Percentiles rank a stretch among this genome's conserved stretches.
phyloP scores from a whole-genome alignment of 1,140 invertebrate genomes.

The Caenorhabditis briggsae region DNA sequence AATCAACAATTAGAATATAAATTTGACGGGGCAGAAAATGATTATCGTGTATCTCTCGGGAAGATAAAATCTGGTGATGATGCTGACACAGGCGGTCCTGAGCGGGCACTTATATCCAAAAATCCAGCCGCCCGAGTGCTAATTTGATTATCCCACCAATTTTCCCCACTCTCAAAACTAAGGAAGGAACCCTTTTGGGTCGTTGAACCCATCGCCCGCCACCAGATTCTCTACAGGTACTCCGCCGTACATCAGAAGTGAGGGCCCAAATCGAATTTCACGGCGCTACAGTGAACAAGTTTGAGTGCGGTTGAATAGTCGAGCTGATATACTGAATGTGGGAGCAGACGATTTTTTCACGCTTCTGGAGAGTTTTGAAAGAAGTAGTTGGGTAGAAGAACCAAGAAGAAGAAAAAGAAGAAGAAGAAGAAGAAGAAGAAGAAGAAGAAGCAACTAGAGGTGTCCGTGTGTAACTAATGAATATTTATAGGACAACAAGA shows the following conservation, averaged over 20 bases:
- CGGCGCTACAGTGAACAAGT: constrained; percentile 37
- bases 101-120: constrained; percentile 1
- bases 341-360: constrained; percentile 18
- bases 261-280: constrained; percentile 35
- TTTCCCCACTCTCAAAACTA: not conserved
- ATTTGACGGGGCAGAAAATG: constrained; percentile 55
- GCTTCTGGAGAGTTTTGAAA: constrained; percentile 43
- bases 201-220: constrained; percentile 15
- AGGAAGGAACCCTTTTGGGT: constrained; percentile 8
- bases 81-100: constrained; percentile 43
- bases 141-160: constrained; percentile 48
- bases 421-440: not conserved
- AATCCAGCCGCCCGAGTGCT: constrained; percentile 1
- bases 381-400: not conserved
- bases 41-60: constrained; percentile 52
- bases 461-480: constrained; percentile 55
- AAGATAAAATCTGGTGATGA: constrained; percentile 17
- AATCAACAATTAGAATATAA: constrained; percentile 57
- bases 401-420: not conserved
- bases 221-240: not conserved
- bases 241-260: not conserved
- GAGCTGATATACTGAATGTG: not conserved
- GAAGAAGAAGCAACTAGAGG: not conserved
- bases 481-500: constrained; percentile 46
- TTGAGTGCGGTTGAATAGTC: constrained; percentile 28